A percentile compares a stretch with the other conserved stretches of the same genome.
Evolutionary conservation across 2,113 vertebrate genomes (phyloP).

Genomic region (Embiotoca jacksoni): DNA sequence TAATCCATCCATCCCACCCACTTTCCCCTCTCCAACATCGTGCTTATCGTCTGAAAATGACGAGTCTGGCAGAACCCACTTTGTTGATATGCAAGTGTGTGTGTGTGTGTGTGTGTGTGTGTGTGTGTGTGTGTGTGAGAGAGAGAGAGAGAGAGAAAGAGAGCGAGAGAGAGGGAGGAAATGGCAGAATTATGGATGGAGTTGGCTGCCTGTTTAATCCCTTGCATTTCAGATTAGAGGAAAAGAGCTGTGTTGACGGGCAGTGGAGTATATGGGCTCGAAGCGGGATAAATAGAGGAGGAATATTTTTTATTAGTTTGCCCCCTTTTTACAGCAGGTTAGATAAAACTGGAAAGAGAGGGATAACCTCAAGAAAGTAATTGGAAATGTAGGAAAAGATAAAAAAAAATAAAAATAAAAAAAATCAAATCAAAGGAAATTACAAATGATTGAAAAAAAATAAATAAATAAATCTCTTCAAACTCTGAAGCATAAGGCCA

Average conservation of each 20-base stretch:
- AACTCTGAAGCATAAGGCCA: not conserved
- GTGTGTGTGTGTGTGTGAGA: constrained; percentile 11
- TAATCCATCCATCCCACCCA: constrained; percentile 71
- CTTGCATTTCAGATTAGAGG: constrained; percentile 82
- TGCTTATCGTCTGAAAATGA: constrained; percentile 70
- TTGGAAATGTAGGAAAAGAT: not conserved
- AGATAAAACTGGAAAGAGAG: not conserved
- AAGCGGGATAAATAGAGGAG: constrained; percentile 27
- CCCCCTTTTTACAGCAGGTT: not conserved
- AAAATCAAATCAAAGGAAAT: too few relatives aligned
- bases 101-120: constrained; percentile 16
- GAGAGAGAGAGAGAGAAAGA: constrained; percentile 22
- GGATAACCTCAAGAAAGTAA: not conserved
- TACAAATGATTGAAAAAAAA: too few relatives aligned
- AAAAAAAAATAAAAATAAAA: not conserved
- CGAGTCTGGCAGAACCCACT: constrained; percentile 53
- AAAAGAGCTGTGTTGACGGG: constrained; percentile 66
- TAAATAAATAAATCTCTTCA: too few relatives aligned
- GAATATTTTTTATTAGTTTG: constrained; percentile 12
- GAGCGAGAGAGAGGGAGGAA: constrained; percentile 19
- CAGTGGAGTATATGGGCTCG: constrained; percentile 20
- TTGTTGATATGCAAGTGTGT: not conserved
- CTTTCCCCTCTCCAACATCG: constrained; percentile 51
- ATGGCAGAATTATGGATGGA: constrained; percentile 72
- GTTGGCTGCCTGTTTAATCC: constrained; percentile 78